Evolutionary conservation across 2,113 vertebrate species (phyloP).

Genomic region (Calidris pygmaea): DNA sequence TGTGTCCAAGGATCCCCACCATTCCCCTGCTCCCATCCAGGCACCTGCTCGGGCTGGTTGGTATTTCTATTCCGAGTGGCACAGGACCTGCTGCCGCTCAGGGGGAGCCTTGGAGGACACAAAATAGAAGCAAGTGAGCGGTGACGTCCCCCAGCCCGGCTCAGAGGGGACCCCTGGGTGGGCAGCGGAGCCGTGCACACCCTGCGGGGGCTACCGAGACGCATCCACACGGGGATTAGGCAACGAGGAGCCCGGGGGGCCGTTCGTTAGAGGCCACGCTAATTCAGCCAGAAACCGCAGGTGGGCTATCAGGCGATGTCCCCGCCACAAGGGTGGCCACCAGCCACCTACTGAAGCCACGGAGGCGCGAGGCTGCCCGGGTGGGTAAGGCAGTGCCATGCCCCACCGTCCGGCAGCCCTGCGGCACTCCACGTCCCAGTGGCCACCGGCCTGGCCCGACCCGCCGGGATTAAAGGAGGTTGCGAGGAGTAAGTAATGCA

Average conservation of each 20-base stretch:
- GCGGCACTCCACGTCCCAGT: neutral
- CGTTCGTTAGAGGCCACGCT: neutral
- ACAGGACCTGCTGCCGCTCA: neutral
- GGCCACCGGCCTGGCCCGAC: slow-evolving; percentile 44
- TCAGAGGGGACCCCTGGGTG: neutral
- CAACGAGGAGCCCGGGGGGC: neutral
- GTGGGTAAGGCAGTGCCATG: neutral
- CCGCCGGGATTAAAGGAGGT: slow-evolving; percentile 61
- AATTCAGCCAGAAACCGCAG: neutral
- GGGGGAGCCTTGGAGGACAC: fast-evolving
- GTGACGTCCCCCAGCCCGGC: fast-evolving
- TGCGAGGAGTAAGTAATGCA: slow-evolving; percentile 33
- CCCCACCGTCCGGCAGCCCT: fast-evolving
- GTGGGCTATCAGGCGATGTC: neutral
- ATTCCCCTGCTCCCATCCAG: neutral
- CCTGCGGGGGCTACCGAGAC: fast-evolving
- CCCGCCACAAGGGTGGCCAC: neutral
- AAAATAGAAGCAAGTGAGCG: neutral
- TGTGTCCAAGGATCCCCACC: fast-evolving
- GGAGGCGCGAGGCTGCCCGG: neutral
- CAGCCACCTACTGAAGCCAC: neutral
- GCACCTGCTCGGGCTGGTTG: neutral
- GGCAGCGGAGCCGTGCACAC: neutral
- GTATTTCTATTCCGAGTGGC: fast-evolving
- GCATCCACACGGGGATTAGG: neutral